Evolutionary conservation across 64 coral and sea anemone genomes (phyloP).

Genomic region (Anthopleura sola): DNA sequence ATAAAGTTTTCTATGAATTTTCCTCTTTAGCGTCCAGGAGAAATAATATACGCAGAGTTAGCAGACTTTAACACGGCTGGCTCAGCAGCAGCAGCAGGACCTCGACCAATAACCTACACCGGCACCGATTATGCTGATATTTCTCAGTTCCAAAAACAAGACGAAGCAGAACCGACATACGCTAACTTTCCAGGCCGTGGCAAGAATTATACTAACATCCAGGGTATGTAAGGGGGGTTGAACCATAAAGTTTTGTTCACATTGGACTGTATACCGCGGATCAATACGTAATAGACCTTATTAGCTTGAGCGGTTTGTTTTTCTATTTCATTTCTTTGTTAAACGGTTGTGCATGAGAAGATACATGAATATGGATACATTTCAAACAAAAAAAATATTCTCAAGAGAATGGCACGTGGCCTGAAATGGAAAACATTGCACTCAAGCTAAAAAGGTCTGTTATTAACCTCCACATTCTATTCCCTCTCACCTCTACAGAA

Average conservation of each 20-base stretch:
- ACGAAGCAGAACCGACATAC: conserved; percentile 7
- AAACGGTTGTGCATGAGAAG: background rate
- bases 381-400: too few relatives aligned
- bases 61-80: conserved; percentile 27
- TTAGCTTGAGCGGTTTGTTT: too few relatives aligned
- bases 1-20: too few relatives aligned
- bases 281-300: too few relatives aligned
- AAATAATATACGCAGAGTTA: conserved; percentile 38
- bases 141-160: conserved; percentile 15
- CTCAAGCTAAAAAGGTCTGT: too few relatives aligned
- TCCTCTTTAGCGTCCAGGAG: conserved; percentile 13
- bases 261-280: too few relatives aligned
- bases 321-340: too few relatives aligned
- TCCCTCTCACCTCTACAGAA: too few relatives aligned
- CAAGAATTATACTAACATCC: background rate
- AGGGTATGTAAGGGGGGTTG: background rate
- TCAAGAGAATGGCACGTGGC: too few relatives aligned
- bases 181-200: conserved; percentile 14
- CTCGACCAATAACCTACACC: conserved; percentile 9
- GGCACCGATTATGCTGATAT: conserved; percentile 49
- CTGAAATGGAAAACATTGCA: too few relatives aligned
- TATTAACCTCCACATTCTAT: too few relatives aligned
- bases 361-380: too few relatives aligned
- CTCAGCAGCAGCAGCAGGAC: background rate
- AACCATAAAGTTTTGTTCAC: background rate